phyloP scores from a whole-genome alignment of 2,888 invertebrate species.

The Hemicrepidius hirtus region DNA sequence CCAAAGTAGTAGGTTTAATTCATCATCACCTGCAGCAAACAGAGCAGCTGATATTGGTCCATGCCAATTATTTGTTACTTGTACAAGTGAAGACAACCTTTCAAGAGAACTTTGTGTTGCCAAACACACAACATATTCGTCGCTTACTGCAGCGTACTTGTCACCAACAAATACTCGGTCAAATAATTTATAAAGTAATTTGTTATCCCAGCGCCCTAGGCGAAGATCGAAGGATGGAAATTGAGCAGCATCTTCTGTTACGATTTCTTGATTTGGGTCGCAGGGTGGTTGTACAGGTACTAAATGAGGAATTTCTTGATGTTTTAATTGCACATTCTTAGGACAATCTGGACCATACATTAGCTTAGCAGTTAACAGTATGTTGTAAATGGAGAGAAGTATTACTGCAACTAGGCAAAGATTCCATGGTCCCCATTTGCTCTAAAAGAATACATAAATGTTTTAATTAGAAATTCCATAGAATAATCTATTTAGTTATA shows the following conservation, averaged over 20 bases:
- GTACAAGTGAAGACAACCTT: slow-evolving; percentile 84
- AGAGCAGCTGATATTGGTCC: slow-evolving; percentile 90
- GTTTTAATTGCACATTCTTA: slow-evolving; percentile 57
- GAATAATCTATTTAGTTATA: too few relatives aligned
- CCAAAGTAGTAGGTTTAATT: slow-evolving; percentile 82
- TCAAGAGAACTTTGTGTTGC: slow-evolving; percentile 93
- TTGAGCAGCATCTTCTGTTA: slow-evolving; percentile 68
- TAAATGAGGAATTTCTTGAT: slow-evolving; percentile 46
- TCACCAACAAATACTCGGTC: slow-evolving; percentile 84
- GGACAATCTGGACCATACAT: slow-evolving; percentile 73
- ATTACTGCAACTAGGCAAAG: slow-evolving; percentile 79
- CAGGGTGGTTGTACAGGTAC: slow-evolving; percentile 41
- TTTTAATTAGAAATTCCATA: slow-evolving; percentile 6
- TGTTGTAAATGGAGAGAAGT: slow-evolving; percentile 79
- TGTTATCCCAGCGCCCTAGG: slow-evolving; percentile 85
- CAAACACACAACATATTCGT: slow-evolving; percentile 79
- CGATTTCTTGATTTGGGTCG: slow-evolving; percentile 63
- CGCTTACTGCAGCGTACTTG: slow-evolving; percentile 77
- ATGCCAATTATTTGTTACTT: slow-evolving; percentile 87
- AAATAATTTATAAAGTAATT: slow-evolving; percentile 81
- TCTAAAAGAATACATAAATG: slow-evolving; percentile 59
- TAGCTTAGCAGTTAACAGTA: slow-evolving; percentile 76
- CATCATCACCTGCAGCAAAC: slow-evolving; percentile 86
- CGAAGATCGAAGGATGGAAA: slow-evolving; percentile 78
- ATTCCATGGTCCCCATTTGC: slow-evolving; percentile 81